Conservation (phyloP, 2,797 vertebrate species). For the Acrossocheilus fasciatus region DNA sequence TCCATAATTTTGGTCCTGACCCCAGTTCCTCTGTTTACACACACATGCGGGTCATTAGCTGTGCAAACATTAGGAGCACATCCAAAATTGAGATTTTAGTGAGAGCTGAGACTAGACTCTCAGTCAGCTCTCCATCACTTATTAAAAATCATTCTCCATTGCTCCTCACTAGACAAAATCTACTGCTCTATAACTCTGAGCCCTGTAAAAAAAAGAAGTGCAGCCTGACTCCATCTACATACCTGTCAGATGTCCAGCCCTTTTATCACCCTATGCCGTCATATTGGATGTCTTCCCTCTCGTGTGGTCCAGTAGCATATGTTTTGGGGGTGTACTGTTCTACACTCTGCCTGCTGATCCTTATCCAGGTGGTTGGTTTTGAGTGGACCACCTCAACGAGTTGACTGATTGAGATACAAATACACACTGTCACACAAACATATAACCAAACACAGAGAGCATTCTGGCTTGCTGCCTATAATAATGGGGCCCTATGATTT, state of each 20-base stretch:
- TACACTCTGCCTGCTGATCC: background rate
- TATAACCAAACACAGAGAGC: background rate
- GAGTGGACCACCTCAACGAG: background rate
- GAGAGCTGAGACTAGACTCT: background rate
- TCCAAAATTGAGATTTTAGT: conserved; percentile 48
- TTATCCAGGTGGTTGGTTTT: conserved; percentile 10
- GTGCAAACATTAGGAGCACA: conserved; percentile 46
- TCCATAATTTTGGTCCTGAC: conserved; percentile 55
- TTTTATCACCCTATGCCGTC: background rate
- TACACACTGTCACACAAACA: background rate
- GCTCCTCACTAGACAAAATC: background rate
- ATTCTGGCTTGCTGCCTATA: background rate
- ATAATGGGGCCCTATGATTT: background rate
- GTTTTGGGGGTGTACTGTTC: conserved; percentile 28
- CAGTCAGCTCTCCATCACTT: background rate
- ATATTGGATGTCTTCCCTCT: conserved; percentile 23
- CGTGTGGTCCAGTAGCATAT: background rate
- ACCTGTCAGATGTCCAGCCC: background rate
- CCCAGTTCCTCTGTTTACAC: conserved; percentile 50
- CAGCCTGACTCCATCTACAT: background rate
- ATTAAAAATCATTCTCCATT: background rate
- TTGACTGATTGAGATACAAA: conserved; percentile 4
- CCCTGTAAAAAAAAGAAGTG: background rate
- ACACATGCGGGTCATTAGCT: conserved; percentile 32
- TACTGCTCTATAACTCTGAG: background rate